Evolutionary conservation across 2,888 invertebrate species (phyloP).

Genomic region (Drosophila conformis): DNA sequence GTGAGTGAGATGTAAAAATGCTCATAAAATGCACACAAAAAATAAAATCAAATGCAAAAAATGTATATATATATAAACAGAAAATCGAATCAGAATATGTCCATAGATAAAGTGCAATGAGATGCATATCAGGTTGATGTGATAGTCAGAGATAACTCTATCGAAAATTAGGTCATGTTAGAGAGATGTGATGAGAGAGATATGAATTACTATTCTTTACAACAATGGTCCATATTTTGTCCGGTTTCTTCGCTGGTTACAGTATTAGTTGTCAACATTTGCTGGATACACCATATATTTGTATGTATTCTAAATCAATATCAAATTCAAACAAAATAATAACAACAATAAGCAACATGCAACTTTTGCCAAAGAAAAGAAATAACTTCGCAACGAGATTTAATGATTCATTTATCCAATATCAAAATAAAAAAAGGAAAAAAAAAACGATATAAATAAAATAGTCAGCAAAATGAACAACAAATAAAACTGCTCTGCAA

Average conservation of each 20-base stretch:
- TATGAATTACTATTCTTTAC: slow-evolving; percentile 3
- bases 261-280: slow-evolving; percentile 22
- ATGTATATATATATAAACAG: background rate
- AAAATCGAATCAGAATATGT: slow-evolving; percentile 8
- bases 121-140: slow-evolving; percentile 24
- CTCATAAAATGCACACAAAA: slow-evolving; percentile 14
- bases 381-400: slow-evolving; percentile 23
- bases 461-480: slow-evolving; percentile 40
- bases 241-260: slow-evolving; percentile 14
- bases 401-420: slow-evolving; percentile 25
- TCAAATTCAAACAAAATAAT: slow-evolving; percentile 33
- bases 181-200: slow-evolving; percentile 44
- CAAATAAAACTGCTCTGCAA: slow-evolving; percentile 51
- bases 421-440: slow-evolving; percentile 3
- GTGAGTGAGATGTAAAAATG: slow-evolving; percentile 19
- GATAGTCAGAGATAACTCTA: slow-evolving; percentile 15
- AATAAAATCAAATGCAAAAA: slow-evolving; percentile 25
- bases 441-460: slow-evolving; percentile 15
- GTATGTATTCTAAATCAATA: slow-evolving; percentile 18
- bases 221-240: background rate
- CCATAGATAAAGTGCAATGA: slow-evolving; percentile 27
- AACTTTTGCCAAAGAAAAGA: slow-evolving; percentile 36
- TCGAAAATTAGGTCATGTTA: slow-evolving; percentile 3
- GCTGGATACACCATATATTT: slow-evolving; percentile 6
- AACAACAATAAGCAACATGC: slow-evolving; percentile 75